Base-by-base conservation (phyloP, 2,113 vertebrate genomes). In the Epinephelus moara region DNA sequence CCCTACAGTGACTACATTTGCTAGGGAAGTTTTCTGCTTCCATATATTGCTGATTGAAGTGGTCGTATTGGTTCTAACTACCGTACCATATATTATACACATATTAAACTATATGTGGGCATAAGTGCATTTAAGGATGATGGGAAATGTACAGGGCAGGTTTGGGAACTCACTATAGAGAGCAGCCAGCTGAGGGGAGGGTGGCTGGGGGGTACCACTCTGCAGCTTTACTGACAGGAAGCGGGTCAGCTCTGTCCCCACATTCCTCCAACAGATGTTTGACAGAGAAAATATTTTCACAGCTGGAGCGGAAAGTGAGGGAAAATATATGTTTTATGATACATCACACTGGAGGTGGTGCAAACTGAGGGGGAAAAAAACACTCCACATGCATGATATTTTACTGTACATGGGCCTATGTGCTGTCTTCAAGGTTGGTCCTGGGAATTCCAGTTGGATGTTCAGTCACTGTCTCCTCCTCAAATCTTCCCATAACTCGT, bases 271-370 rank as follows among this genome's bases (percentile, higher is more conserved):
- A 85, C 94, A 95, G 93, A 95, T 94, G 93, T 93, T 93, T 91
- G 84, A 95, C 89, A 88, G 84, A 78, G 81, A 91, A 95, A 96
- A 94, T 96, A 94, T 97, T 96, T 97, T 96, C 90, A 96, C 96
- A 97, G 96, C 96, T 97, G 96, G 93, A 81, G 64, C 90, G 63
- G 80, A 90, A 94, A 86, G 91, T 91, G 90, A 90, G 84, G 83
- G 74, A 81, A 90, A 89, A 87, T 86, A 72, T 85, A 89, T 80
- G 81, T 89, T 91, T 83, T 70, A 81, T 27, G 56, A 87, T 88
- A 85, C 76, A 88, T 88, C 81, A 88, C 85, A 18, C 49, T 82
- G 56, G 67, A 84, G 55, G 88, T 79, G 82, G 69, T 18, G 59
- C 79, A 70, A 80, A 75, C 37, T 3, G 17, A 60, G 8, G 42